Conservation (phyloP, 2,113 vertebrate genomes). For the Rostratula benghalensis region DNA sequence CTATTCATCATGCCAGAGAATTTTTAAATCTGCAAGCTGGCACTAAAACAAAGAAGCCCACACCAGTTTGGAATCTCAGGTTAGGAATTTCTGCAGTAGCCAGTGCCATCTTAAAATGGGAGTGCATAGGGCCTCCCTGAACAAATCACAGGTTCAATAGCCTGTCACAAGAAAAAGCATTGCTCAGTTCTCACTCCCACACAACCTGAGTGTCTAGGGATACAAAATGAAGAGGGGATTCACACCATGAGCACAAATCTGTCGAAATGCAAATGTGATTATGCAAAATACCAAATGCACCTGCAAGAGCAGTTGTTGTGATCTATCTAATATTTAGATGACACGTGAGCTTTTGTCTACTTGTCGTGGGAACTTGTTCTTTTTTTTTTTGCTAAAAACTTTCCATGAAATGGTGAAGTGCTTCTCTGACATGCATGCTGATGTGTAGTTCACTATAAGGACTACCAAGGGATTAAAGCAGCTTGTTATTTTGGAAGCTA, state of each 20-base stretch:
- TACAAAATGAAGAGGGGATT: constrained; percentile 22
- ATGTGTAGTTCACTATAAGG: background rate
- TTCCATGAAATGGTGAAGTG: background rate
- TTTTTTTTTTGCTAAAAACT: background rate
- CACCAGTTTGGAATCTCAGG: background rate
- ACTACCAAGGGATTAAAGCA: background rate
- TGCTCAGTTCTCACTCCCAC: background rate
- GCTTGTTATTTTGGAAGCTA: background rate
- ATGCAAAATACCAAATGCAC: constrained; percentile 19
- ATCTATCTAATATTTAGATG: background rate
- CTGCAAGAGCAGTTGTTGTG: background rate
- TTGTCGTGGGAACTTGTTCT: background rate
- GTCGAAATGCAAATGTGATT: constrained; percentile 47
- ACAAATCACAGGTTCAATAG: background rate
- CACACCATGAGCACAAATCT: background rate
- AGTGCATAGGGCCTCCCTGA: background rate
- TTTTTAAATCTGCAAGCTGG: background rate
- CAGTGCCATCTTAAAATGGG: background rate
- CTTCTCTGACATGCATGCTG: background rate
- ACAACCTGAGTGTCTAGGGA: background rate
- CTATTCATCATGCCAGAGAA: background rate
- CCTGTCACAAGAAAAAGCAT: background rate
- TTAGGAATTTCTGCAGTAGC: background rate
- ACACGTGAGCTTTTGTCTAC: background rate
- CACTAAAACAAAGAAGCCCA: background rate